These are phyloP conservation scores for Eubasilissa splendida DNA, from an alignment of 2,888 invertebrate species.

Conservation along the genomic window DNA sequence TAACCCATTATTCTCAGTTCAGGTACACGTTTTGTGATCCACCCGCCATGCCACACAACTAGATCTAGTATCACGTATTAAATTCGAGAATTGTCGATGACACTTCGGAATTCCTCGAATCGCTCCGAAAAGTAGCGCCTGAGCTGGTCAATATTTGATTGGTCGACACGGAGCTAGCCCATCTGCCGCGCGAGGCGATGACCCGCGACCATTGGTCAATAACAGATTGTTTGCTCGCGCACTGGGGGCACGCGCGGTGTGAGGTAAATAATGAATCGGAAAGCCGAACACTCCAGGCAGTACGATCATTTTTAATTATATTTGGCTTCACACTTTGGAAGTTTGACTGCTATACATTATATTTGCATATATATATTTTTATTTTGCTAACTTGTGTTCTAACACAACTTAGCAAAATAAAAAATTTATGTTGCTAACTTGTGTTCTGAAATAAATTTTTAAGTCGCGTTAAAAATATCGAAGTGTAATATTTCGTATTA, in stretches of 20 bases:
- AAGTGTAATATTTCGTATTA: too few relatives aligned
- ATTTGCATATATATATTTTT: too few relatives aligned
- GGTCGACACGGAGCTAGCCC: not conserved
- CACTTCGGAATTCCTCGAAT: slow-evolving; percentile 18
- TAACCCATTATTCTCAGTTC: not conserved
- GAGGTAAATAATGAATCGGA: too few relatives aligned
- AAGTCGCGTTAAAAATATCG: too few relatives aligned
- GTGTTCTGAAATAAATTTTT: too few relatives aligned
- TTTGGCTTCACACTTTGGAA: not conserved
- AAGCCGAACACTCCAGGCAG: too few relatives aligned
- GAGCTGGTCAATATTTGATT: slow-evolving; percentile 15
- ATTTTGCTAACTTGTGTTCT: too few relatives aligned
- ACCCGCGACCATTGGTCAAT: slow-evolving; percentile 1
- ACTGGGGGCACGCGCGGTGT: too few relatives aligned
- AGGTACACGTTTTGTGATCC: not conserved
- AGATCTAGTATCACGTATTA: slow-evolving; percentile 3
- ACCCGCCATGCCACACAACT: not conserved
- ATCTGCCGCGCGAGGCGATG: slow-evolving; percentile 12
- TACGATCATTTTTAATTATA: too few relatives aligned
- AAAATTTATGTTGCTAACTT: too few relatives aligned
- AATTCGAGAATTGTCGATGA: slow-evolving; percentile 1
- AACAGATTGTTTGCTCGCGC: not conserved
- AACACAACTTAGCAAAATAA: too few relatives aligned
- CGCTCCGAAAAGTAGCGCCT: slow-evolving; percentile 5
- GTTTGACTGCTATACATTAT: not conserved